Percentiles rank a stretch among this genome's conserved stretches.
Evolutionary conservation across 2,797 vertebrate genomes (phyloP).

Genomic region (Leuciscus waleckii): DNA sequence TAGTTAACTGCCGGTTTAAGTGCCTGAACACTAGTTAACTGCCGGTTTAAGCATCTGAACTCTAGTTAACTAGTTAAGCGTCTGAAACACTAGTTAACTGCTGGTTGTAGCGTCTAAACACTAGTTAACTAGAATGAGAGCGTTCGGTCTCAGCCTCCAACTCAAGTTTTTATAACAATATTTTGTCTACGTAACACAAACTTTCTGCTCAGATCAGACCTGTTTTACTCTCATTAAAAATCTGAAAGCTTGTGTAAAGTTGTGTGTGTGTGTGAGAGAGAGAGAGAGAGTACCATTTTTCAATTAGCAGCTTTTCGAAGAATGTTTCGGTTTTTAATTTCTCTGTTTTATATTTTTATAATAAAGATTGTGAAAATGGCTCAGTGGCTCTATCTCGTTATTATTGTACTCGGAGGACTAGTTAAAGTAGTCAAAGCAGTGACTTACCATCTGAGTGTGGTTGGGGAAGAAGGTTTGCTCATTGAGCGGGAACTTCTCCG

Average conservation of each 20-base stretch:
- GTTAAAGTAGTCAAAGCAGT: slow-evolving; percentile 18
- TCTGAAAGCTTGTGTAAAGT: slow-evolving; percentile 52
- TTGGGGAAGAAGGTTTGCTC: slow-evolving; percentile 95
- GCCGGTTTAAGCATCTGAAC: too few relatives aligned
- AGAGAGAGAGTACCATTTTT: slow-evolving; percentile 64
- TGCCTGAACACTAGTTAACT: too few relatives aligned
- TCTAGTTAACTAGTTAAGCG: too few relatives aligned
- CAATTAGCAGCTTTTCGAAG: slow-evolving; percentile 72
- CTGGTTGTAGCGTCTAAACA: too few relatives aligned
- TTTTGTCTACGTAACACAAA: slow-evolving; percentile 72
- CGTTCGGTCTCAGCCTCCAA: not conserved
- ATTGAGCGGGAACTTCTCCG: slow-evolving; percentile 95
- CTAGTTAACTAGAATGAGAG: not conserved
- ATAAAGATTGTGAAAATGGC: slow-evolving; percentile 81
- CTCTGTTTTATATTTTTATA: slow-evolving; percentile 90
- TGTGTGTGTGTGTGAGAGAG: slow-evolving; percentile 47
- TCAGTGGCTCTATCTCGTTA: not conserved
- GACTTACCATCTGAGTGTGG: slow-evolving; percentile 97
- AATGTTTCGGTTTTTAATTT: slow-evolving; percentile 82
- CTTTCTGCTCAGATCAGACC: slow-evolving; percentile 66
- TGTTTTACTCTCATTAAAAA: slow-evolving; percentile 27
- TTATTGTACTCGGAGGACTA: not conserved
- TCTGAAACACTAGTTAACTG: too few relatives aligned
- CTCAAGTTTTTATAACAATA: slow-evolving; percentile 59
- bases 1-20: too few relatives aligned